Percentiles rank a stretch among this genome's conserved stretches.
These are phyloP conservation scores for Polyommatus icarus DNA, from an alignment of 2,888 invertebrate genomes.

Conservation along the genomic window DNA sequence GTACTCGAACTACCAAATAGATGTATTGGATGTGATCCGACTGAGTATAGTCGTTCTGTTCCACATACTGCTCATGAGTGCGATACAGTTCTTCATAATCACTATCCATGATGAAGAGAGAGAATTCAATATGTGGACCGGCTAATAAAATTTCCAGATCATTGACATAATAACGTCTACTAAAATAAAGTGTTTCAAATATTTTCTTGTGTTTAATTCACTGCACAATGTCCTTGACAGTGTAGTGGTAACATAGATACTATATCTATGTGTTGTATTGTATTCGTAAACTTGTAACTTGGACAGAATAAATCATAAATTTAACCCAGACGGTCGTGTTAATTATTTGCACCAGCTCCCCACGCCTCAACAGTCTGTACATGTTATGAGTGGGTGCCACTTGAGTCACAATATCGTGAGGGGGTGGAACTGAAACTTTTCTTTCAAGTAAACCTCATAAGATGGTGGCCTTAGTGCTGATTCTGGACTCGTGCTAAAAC, in stretches of 20 bases:
- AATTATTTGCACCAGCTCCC: no score
- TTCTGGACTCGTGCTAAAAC: no score
- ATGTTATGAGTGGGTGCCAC: no score
- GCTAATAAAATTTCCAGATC: neutral
- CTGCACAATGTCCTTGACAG: neutral
- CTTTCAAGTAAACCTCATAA: no score
- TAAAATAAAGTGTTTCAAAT: neutral
- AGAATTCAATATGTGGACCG: conserved; percentile 49
- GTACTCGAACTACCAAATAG: conserved; percentile 50
- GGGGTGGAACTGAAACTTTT: neutral
- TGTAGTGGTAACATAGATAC: no score
- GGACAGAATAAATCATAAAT: no score
- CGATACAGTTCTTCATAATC: conserved; percentile 53
- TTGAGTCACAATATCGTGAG: no score
- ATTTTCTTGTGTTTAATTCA: neutral
- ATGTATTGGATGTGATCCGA: conserved; percentile 49
- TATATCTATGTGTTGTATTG: no score
- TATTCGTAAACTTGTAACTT: no score
- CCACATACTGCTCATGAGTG: conserved; percentile 56
- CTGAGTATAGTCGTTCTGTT: conserved; percentile 51
- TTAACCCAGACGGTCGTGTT: no score
- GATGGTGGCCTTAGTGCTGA: no score
- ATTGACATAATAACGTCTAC: neutral
- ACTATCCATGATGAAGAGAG: conserved; percentile 45
- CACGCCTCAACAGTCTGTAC: no score